Evolutionary conservation across 2,888 invertebrate species (phyloP), one percentile per base, ranked within the genome.

Genomic region (Pterostichus niger): DNA sequence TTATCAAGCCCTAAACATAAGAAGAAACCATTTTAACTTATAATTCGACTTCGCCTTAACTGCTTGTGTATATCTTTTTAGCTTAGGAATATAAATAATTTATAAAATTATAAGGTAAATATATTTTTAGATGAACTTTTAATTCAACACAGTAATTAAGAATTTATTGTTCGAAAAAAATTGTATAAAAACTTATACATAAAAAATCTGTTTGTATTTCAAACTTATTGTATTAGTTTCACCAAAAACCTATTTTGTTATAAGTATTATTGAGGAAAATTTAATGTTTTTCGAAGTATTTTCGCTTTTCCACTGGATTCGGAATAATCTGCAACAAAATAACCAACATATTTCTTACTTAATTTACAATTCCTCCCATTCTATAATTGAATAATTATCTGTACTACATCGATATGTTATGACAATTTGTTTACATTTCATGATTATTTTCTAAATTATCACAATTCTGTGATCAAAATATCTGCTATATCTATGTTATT

Each of bases 231-330:
- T 71, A 52, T 24, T 17, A 6, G 11, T 46, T 46, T 17, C 11
- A 49, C 24, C 24, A 31, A 52, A 52, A 49, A 7, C 75, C 17
- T 73, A 9, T 49, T 64, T 33, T 64, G 24, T 13, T 64, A 24
- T 3, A 24, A 24, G 24, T 24, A 24, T 24, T 3, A 17, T 46
- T 24, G 24, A 71, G 15, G 40, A 54, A 56, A 9, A 31, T 86
- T 24, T 84, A 91, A 84, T 93, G 90, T 88, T 94, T 95, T 87
- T 94, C 93, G 89, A 96, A 96, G 89, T 95, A 96, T 88, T 95
- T 95, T 86, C 93, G 94, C 89, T 96, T 96, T 87, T 95, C 95
- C 85, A 93, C 92, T 13, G 96, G 96, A 88, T 95, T 95, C 2
- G 96, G 96, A 87, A 96, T 95, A 85, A 96, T 96, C 96, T 96